Base-by-base conservation (phyloP, 2,888 invertebrate species). In the Julus scandinavius region DNA sequence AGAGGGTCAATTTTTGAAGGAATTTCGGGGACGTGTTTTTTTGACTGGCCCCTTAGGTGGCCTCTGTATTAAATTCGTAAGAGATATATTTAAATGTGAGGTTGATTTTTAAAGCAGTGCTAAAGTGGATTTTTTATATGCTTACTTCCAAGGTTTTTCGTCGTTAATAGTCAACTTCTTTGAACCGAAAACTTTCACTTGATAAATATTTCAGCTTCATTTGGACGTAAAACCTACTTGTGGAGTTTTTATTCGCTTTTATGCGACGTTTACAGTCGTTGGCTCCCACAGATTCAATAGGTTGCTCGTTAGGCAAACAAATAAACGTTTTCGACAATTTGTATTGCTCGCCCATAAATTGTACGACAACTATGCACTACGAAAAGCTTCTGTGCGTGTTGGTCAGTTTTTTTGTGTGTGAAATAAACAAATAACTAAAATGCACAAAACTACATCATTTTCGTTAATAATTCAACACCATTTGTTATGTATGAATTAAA, bases 111-210 rank as follows among this genome's bases (percentile, higher is more conserved):
- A 63, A 63, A 63, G n/a, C 63, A n/a, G n/a, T 20, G n/a, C 20
- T 7, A 20, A 20, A 6, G 5, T 63, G 13, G n/a, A 6, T 63
- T 63, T 63, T 20, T n/a, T 63, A n/a, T 63, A 45, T 1, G 45
- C 17, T 17, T 54, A 20, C 63, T 20, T 63, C 20, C 63, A n/a
- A n/a, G 20, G 20, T n/a, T 63, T 63, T 63, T n/a, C 20, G n/a
- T 63, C 9, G 63, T 20, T 20, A n/a, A 63, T 63, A 63, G 63
- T 20, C 63, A 63, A n/a, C 63, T 63, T 63, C 63, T 63, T 63
- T 63, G 20, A 63, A 63, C 63, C 20, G 63, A 63, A 63, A 63
- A 63, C 63, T 63, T 63, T 63, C 63, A 63, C 63, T 63, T 20
- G 63, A 63, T 63, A 63, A 63, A 63, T 63, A 63, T 63, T 63